phyloP scores from a whole-genome alignment of 2,113 vertebrate species.

The Girardinichthys multiradiatus region DNA sequence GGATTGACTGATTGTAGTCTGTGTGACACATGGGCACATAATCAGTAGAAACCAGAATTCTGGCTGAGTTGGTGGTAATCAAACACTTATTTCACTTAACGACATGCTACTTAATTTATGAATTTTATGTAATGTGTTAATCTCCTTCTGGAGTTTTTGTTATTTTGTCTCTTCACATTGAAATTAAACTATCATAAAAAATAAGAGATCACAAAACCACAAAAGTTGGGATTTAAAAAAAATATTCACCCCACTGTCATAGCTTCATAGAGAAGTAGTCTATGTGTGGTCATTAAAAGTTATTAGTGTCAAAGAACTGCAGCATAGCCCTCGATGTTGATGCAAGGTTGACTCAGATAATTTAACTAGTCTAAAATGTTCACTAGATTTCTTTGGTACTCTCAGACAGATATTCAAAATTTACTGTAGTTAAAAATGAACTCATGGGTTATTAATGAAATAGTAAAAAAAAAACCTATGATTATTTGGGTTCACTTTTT shows the following conservation, averaged over 20 bases:
- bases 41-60: not conserved
- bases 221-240: not conserved
- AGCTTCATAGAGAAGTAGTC: not conserved
- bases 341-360: not conserved
- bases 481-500: not conserved
- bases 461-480: too few species aligned
- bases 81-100: not conserved
- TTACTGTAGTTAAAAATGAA: not conserved
- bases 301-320: not conserved
- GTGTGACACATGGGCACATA: not conserved
- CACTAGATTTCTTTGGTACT: not conserved
- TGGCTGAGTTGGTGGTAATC: not conserved
- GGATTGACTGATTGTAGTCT: not conserved
- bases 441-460: not conserved
- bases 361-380: not conserved
- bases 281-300: not conserved
- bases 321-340: not conserved
- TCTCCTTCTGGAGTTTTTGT: not conserved
- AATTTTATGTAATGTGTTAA: not conserved
- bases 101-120: too few species aligned
- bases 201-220: not conserved
- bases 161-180: not conserved
- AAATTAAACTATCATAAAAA: not conserved
- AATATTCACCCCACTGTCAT: not conserved
- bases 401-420: too few species aligned